Conservation (phyloP, 1,140 invertebrate species). For the Drosophila pectinifera region DNA sequence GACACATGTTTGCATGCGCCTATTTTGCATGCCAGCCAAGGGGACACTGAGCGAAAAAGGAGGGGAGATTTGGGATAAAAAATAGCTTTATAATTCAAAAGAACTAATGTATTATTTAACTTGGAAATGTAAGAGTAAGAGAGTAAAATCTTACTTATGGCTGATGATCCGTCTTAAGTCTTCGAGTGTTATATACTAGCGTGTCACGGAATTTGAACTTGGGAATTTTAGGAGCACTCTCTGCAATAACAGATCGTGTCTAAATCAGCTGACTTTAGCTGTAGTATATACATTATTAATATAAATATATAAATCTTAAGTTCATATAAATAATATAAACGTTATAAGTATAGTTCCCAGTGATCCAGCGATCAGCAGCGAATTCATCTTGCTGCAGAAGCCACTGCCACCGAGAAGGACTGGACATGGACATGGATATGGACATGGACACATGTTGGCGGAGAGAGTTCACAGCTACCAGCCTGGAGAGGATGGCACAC, state of each 20-base stretch:
- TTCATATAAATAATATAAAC: not conserved
- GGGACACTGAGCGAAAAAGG: conserved; percentile 19
- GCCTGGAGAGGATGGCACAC: not conserved
- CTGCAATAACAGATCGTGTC: too few relatives aligned
- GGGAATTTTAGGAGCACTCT: too few relatives aligned
- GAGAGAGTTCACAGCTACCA: conserved; percentile 64
- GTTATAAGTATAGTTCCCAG: not conserved
- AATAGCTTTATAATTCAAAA: too few relatives aligned
- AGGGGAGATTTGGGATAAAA: not conserved
- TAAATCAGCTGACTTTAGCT: too few relatives aligned
- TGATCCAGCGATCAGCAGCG: conserved; percentile 30
- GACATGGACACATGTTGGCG: conserved; percentile 76
- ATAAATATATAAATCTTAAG: not conserved
- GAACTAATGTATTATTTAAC: too few relatives aligned
- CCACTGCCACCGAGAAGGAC: conserved; percentile 43
- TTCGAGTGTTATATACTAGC: too few relatives aligned
- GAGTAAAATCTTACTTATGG: too few relatives aligned
- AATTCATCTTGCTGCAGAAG: conserved; percentile 50
- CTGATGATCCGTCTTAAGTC: too few relatives aligned
- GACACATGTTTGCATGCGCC: conserved; percentile 79
- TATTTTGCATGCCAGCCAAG: conserved; percentile 59
- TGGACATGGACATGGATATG: conserved; percentile 71
- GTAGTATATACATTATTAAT: too few relatives aligned
- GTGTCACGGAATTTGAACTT: too few relatives aligned
- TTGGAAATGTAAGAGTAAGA: too few relatives aligned